These are phyloP conservation scores for Nestor notabilis DNA, from an alignment of 2,113 vertebrate genomes.

Conservation along the genomic window DNA sequence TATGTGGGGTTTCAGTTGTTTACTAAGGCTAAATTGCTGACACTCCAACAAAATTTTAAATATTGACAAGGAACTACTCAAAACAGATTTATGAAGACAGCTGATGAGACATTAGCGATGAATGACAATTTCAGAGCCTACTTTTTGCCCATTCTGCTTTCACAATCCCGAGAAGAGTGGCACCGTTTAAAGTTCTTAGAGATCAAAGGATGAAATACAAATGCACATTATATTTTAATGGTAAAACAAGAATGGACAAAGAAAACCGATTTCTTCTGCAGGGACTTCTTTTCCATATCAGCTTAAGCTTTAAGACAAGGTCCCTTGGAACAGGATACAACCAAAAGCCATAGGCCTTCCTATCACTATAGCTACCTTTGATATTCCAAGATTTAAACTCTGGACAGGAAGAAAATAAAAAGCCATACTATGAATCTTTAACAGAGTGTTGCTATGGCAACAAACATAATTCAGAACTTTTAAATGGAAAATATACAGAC, in stretches of 20 bases:
- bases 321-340: background rate
- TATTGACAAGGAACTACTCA: background rate
- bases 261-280: background rate
- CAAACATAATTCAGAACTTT: conserved; percentile 44
- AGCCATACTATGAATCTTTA: conserved; percentile 17
- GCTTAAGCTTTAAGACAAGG: background rate
- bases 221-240: background rate
- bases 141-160: background rate
- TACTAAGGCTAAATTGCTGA: background rate
- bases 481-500: conserved; percentile 20
- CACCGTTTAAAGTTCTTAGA: background rate
- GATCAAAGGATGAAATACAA: background rate
- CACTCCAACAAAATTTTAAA: background rate
- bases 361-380: background rate
- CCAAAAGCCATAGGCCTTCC: background rate
- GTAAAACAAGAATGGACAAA: background rate
- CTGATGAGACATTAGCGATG: background rate
- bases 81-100: conserved; percentile 1
- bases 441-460: conserved; percentile 62
- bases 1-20: background rate
- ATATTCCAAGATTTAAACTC: background rate
- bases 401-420: background rate
- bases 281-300: background rate
- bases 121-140: background rate
- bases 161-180: background rate